These are phyloP conservation scores for Gastrophysa polygoni DNA, from an alignment of 2,888 invertebrate species.

Conservation along the genomic window DNA sequence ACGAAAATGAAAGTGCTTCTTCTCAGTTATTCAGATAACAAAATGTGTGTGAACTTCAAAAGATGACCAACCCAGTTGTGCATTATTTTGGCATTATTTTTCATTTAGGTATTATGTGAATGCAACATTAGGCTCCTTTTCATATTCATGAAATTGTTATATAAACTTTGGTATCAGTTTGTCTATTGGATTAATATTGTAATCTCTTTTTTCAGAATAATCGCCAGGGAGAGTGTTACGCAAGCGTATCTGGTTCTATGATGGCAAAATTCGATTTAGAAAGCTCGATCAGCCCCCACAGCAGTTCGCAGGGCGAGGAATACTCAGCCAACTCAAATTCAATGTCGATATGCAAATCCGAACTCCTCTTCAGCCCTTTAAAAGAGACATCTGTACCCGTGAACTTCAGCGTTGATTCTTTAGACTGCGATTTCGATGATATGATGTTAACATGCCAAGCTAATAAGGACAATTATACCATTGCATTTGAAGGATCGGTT, in stretches of 20 bases:
- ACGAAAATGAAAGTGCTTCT: no score
- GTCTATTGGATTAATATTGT: no score
- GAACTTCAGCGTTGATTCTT: conserved; percentile 88
- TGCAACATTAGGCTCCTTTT: no score
- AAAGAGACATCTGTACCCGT: conserved; percentile 77
- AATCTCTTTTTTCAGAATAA: conserved; percentile 66
- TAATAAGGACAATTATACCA: conserved; percentile 93
- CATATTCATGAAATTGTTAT: no score
- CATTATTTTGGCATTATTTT: no score
- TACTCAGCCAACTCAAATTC: conserved; percentile 75
- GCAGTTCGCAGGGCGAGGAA: conserved; percentile 79
- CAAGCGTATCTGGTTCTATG: conserved; percentile 80
- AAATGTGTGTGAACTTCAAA: no score
- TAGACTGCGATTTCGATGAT: conserved; percentile 86
- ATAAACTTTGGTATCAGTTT: no score
- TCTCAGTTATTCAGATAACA: no score
- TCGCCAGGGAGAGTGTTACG: conserved; percentile 81
- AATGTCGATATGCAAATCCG: conserved; percentile 91
- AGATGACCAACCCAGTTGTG: no score
- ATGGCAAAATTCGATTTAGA: conserved; percentile 82
- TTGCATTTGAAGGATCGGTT: conserved; percentile 89
- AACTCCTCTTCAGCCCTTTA: conserved; percentile 87
- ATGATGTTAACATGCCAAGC: conserved; percentile 90
- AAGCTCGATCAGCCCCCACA: conserved; percentile 76
- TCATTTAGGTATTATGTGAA: no score